These are phyloP conservation scores for Harmothoe impar DNA, from an alignment of 2,888 invertebrate genomes.

Conservation along the genomic window DNA sequence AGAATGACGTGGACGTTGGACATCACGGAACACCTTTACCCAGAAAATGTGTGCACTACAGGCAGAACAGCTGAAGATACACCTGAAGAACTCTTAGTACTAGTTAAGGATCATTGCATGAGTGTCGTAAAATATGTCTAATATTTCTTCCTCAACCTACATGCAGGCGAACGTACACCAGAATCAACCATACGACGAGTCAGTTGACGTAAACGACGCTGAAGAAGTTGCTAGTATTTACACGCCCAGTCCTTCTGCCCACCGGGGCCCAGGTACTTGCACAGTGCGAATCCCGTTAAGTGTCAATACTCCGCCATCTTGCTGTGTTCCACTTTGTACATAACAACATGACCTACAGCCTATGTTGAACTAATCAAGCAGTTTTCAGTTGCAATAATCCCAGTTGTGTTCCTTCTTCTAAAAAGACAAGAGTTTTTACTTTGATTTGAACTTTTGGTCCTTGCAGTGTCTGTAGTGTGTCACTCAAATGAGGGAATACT, in stretches of 20 bases:
- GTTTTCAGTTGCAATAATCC: slow-evolving; percentile 3
- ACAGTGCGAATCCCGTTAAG: background rate
- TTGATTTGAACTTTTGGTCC: no score
- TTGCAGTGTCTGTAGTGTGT: no score
- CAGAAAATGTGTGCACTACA: no score
- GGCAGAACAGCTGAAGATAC: no score
- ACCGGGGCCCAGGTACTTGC: slow-evolving; percentile 29
- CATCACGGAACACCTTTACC: no score
- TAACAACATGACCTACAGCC: background rate
- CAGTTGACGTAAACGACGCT: slow-evolving; percentile 70
- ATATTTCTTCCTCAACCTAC: background rate
- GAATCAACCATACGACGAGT: slow-evolving; percentile 71
- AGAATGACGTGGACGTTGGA: no score
- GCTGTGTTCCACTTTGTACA: background rate
- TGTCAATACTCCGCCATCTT: background rate
- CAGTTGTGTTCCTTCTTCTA: no score
- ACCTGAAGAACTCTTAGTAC: no score
- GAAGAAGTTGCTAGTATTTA: slow-evolving; percentile 71
- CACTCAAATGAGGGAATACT: no score
- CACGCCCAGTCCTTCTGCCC: slow-evolving; percentile 68
- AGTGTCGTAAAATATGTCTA: no score
- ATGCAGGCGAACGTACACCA: slow-evolving; percentile 48
- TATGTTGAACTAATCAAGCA: background rate
- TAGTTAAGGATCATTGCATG: no score
- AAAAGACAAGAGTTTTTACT: background rate